Evolutionary conservation across 2,888 invertebrate genomes (phyloP), one percentile per base, ranked within the genome.

Genomic region (Acronicta alni): DNA sequence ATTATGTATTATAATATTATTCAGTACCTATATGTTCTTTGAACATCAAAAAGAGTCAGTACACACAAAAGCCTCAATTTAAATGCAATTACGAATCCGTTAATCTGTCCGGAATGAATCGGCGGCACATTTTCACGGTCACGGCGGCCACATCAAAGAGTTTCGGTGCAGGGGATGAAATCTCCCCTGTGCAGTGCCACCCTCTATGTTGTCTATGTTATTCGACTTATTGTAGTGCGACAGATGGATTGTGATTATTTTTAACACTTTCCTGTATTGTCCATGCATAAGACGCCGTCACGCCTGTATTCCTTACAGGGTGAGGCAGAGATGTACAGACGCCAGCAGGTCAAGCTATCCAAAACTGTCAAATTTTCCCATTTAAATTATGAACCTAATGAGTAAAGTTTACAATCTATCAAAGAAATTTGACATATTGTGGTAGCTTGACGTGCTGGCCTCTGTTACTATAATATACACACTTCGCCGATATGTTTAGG

Each of bases 81-180:
- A 79, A 80, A 77, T 79, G 83, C 83, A 84, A 87, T 89, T 85
- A 88, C 85, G 76, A 72, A 85, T 81, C 79, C 85, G 84, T 83
- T 89, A 89, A 91, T 90, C 85, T 88, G 84, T 78, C 80, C 83
- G 86, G 83, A 86, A 87, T 88, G 89, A 89, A 91, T 90, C 89
- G 88, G 83, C 87, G 84, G 87, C 84, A 85, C 86, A 88, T 87
- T 90, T 91, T 92, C 91, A 91, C 89, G 93, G 92, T 90, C 92
- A 89, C 88, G 87, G 88, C 82, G 84, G 85, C 90, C 90, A 90
- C 93, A 91, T 93, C 93, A 93, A 93, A 93, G 92, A 92, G 92
- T 92, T 92, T 70, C 32, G 71, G 65, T 67, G 67, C 67, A 63
- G 72, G 77, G 75, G 79, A 72, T 72, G 79, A 59, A 66, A 58